Base-by-base conservation (phyloP, 2,113 vertebrate species). In the Lepisosteus osseus region DNA sequence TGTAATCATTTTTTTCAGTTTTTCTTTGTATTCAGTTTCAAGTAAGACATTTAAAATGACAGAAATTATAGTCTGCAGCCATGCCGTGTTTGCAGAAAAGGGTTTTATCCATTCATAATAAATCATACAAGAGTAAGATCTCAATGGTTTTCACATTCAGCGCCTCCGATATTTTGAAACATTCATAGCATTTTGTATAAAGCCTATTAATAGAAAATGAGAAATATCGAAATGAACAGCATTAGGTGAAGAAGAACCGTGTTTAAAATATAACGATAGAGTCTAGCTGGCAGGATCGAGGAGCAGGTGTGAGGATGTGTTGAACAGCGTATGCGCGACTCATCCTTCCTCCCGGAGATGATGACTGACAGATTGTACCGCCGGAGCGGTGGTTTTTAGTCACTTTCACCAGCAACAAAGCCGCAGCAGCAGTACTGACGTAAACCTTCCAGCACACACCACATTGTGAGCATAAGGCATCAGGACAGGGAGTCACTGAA, bases 331-430 rank as follows among this genome's bases (percentile, higher is more conserved):
- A 29, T 42, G 17, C 71, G 76, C 17, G 59, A 41, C 62, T 47
- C 70, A 69, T 72, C 74, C 71, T 74, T 61, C 71, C 75, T 76
- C 78, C 78, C 78, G 65, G 76, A 76, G 73, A 80, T 74, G 74
- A 73, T 74, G 73, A 68, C 75, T 77, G 79, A 74, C 72, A 65
- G 79, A 78, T 70, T 78, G 70, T 76, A 74, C 68, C 79, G 75
- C 73, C 75, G 65, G 54, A 78, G 77, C 75, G 69, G 75, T 77
- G 76, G 67, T 80, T 87, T 86, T 85, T 77, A 84, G 75, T 87
- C 86, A 87, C 84, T 86, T 84, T 82, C 80, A 80, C 78, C 85
- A 80, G 83, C 75, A 80, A 85, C 84, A 86, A 87, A 87, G 88
- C 85, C 79, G 76, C 81, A 29, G 29, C 29, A 13, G 5, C 70